Percentiles rank a stretch among this genome's conserved stretches.
These are phyloP conservation scores for Mastigias papua DNA, from an alignment of 30 jellyfish, hydroid and myxozoan genomes.

Conservation along the genomic window DNA sequence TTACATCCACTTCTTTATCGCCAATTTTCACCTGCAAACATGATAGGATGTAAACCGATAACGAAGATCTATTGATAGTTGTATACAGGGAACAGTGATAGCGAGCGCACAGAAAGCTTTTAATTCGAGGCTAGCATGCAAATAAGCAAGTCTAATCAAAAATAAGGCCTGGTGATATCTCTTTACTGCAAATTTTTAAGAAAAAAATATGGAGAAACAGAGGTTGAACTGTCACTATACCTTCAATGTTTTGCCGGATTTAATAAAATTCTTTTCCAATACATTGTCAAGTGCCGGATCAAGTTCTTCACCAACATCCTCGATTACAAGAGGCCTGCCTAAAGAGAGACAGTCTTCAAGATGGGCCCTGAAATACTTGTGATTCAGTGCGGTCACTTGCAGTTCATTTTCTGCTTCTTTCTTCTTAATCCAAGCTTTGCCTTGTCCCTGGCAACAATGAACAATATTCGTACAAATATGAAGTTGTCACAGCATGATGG, in stretches of 20 bases:
- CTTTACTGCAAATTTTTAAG: too few relatives aligned
- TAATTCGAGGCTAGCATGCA: too few relatives aligned
- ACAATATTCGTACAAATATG: too few relatives aligned
- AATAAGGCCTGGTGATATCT: too few relatives aligned
- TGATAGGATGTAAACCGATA: too few relatives aligned
- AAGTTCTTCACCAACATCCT: constrained; percentile 86
- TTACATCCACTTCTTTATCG: constrained; percentile 89
- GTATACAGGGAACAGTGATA: too few relatives aligned
- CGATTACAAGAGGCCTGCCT: constrained; percentile 82
- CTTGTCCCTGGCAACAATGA: constrained; percentile 97
- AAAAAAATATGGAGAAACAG: too few relatives aligned
- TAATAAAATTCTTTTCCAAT: constrained; percentile 80
- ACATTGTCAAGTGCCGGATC: constrained; percentile 89
- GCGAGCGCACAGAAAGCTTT: too few relatives aligned
- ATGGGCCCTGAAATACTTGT: constrained; percentile 85
- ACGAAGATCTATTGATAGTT: too few relatives aligned
- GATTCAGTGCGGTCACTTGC: constrained; percentile 82
- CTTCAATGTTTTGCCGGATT: constrained; percentile 82
- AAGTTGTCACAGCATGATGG: too few relatives aligned
- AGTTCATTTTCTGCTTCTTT: constrained; percentile 78
- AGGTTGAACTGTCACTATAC: too few relatives aligned
- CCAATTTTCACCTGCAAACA: constrained; percentile 81
- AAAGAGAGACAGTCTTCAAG: constrained; percentile 85
- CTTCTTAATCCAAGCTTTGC: constrained; percentile 88
- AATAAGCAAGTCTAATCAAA: too few relatives aligned